Evolutionary conservation across 1,140 invertebrate genomes (phyloP), one percentile per base, ranked within the genome.

Genomic region (Cyclina sinensis): DNA sequence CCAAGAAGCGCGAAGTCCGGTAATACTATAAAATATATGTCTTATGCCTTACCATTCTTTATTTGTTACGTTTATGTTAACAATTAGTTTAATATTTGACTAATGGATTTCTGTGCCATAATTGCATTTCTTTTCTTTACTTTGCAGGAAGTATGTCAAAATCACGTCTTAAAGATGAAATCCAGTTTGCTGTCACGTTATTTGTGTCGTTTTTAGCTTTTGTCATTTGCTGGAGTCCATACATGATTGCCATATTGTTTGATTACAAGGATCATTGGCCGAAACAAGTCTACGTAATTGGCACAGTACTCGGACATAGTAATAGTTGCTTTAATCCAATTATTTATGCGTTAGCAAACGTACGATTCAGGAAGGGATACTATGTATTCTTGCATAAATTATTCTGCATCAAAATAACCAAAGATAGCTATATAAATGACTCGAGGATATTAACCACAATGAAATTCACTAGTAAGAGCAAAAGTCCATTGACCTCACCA

Each of bases 321-420:
- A 87, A 87, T 74, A 87, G 85, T 35, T 79, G 73, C 43, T 35
- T 87, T 21, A 87, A 87, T 27, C 73, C 85, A 30, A 54, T 87
- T 1, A 87, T 87, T 11, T 87, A 87, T 70, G 85, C 85, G 2
- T 14, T 87, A 51, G 70, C 70, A 18, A 59, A 32, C 30, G 70
- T 48, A 43, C 39, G 85, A 30, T 87, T 87, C 46, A n/a, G 85
- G 0, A 76, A 87, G 24, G 85, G 85, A 5, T 87, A 87, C 65
- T 79, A 79, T 51, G 59, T 87, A 7, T 87, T 87, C 46, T 27
- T 87, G 12, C 85, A 80, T 62, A 87, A 87, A 87, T 14, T 87
- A 37, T 87, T 87, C 46, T 78, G 85, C 30, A 24, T 87, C 11
- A 87, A 87, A 80, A 87, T 83, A 21, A 83, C 59, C 2, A 83